Evolutionary conservation across 1,140 invertebrate species (phyloP).

Genomic region (Vanessa atalanta): DNA sequence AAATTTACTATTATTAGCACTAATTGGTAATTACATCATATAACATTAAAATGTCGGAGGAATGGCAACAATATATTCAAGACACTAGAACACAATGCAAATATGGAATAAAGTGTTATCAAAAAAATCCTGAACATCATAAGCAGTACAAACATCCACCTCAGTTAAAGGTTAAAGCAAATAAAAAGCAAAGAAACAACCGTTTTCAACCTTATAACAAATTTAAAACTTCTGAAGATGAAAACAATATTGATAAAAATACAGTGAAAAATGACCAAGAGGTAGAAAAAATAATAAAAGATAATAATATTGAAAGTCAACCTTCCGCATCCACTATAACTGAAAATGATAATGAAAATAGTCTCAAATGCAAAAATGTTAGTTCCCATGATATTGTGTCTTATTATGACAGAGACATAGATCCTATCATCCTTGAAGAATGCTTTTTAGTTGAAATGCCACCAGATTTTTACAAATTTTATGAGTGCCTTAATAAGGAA

Average conservation of each 20-base stretch:
- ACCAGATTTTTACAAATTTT: constrained; percentile 92
- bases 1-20: too few relatives aligned
- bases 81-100: constrained; percentile 83
- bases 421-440: constrained; percentile 83
- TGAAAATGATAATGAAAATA: not conserved
- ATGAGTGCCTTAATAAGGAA: constrained; percentile 82
- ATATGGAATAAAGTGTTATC: constrained; percentile 91
- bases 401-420: constrained; percentile 53
- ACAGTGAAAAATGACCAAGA: constrained; percentile 19
- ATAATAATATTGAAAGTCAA: constrained; percentile 1
- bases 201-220: constrained; percentile 58
- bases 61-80: constrained; percentile 59
- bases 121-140: constrained; percentile 89
- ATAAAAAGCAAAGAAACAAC: constrained; percentile 42
- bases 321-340: not conserved
- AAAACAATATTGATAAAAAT: not conserved
- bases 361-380: constrained; percentile 2
- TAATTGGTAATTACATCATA: not conserved
- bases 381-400: constrained; percentile 14
- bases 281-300: not conserved
- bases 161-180: constrained; percentile 53
- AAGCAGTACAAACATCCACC: constrained; percentile 89
- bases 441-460: constrained; percentile 94
- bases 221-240: constrained; percentile 32
- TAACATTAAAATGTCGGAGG: constrained; percentile 56